These are phyloP conservation scores for Caradrina kadenii DNA, from an alignment of 2,888 invertebrate genomes.

Conservation along the genomic window DNA sequence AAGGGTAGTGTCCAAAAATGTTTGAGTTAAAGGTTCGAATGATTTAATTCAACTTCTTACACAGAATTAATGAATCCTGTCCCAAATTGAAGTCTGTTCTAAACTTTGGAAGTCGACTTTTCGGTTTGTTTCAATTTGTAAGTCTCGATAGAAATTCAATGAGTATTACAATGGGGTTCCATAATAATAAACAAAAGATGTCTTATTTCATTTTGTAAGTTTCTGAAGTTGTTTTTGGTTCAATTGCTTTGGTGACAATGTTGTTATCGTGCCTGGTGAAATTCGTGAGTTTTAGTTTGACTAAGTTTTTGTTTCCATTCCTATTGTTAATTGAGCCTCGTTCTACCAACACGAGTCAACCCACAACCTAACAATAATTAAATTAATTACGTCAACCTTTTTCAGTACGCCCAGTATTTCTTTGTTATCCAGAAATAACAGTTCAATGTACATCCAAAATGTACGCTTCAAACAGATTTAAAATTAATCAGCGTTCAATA, in stretches of 20 bases:
- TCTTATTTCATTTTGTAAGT: constrained; percentile 68
- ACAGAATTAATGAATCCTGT: constrained; percentile 85
- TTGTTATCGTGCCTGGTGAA: constrained; percentile 52
- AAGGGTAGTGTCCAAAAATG: constrained; percentile 72
- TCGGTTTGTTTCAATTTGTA: constrained; percentile 87
- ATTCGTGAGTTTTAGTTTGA: constrained; percentile 35
- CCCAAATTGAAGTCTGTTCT: constrained; percentile 76
- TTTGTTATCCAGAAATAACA: too few species aligned
- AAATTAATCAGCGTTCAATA: not conserved
- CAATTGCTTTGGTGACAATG: constrained; percentile 57
- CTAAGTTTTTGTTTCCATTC: constrained; percentile 16
- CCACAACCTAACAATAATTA: not conserved
- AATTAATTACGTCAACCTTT: not conserved
- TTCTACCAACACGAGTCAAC: not conserved
- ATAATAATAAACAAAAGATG: constrained; percentile 80
- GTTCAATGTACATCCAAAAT: too few species aligned
- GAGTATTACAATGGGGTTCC: constrained; percentile 77
- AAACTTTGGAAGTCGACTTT: constrained; percentile 83
- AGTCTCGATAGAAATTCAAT: constrained; percentile 83
- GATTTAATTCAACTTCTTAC: constrained; percentile 86
- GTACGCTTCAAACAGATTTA: not conserved
- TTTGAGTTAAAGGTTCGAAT: constrained; percentile 77
- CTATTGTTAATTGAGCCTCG: not conserved
- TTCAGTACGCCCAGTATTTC: not conserved
- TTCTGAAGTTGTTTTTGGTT: constrained; percentile 54